Evolutionary conservation across 2,797 vertebrate genomes (phyloP).

Genomic region (Synanceia verrucosa): DNA sequence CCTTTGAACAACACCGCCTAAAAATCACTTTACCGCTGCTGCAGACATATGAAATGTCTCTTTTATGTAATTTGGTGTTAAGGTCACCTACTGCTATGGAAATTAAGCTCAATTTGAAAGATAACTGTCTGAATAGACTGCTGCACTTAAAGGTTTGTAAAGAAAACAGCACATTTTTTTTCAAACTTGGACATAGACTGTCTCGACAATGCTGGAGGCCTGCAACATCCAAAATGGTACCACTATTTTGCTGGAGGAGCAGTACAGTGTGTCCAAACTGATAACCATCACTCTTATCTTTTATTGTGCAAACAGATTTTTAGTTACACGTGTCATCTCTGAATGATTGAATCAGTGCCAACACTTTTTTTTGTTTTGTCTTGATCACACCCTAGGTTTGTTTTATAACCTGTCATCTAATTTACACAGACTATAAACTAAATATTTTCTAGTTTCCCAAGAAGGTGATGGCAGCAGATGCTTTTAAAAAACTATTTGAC

Average conservation of each 20-base stretch:
- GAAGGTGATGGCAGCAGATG: background rate
- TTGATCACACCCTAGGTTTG: conserved; percentile 8
- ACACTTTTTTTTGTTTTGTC: conserved; percentile 5
- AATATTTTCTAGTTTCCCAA: conserved; percentile 18
- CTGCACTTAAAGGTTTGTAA: background rate
- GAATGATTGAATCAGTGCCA: conserved; percentile 11
- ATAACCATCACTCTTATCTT: conserved; percentile 5
- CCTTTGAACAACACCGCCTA: background rate
- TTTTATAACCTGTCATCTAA: background rate
- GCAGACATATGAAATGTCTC: conserved; percentile 10
- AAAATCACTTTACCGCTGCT: conserved; percentile 2
- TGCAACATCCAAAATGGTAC: background rate
- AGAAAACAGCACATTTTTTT: background rate
- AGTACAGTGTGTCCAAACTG: background rate
- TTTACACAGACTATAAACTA: conserved; percentile 8
- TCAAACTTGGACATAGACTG: background rate
- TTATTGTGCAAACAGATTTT: background rate
- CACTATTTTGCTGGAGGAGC: background rate
- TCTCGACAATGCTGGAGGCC: background rate
- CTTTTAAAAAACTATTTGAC: conserved; percentile 30
- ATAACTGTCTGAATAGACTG: background rate
- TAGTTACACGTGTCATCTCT: background rate
- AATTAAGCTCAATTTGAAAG: conserved; percentile 4
- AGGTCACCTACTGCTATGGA: conserved; percentile 11
- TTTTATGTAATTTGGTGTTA: conserved; percentile 23